These are phyloP conservation scores for Ceraclea dissimilis DNA, from an alignment of 2,888 invertebrate species.

Conservation along the genomic window DNA sequence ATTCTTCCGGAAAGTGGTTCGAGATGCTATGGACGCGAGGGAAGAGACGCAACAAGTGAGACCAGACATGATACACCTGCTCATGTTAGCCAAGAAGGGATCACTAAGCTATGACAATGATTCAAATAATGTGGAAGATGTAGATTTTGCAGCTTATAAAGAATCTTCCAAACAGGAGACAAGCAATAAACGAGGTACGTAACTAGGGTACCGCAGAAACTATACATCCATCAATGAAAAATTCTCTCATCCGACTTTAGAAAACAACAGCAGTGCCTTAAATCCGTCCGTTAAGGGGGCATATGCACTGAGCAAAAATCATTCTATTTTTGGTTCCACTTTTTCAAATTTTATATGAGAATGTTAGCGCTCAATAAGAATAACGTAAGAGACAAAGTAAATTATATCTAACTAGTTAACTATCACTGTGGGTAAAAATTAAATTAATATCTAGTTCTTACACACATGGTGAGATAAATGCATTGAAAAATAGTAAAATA, in stretches of 20 bases:
- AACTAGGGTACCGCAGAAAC: too few species aligned
- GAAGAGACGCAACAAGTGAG: constrained; percentile 7
- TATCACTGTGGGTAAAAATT: too few species aligned
- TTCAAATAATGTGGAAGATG: constrained; percentile 8
- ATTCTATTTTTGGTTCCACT: too few species aligned
- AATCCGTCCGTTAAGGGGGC: too few species aligned
- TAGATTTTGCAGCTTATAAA: constrained; percentile 16
- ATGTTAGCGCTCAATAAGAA: too few species aligned
- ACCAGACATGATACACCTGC: constrained; percentile 23
- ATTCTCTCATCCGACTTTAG: background rate
- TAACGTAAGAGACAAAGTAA: too few species aligned
- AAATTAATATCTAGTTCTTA: too few species aligned
- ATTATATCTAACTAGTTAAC: too few species aligned
- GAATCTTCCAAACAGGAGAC: constrained; percentile 12
- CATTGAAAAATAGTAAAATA: too few species aligned
- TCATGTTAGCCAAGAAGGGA: constrained; percentile 22
- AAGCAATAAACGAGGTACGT: constrained; percentile 18
- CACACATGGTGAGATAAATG: too few species aligned
- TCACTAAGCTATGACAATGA: constrained; percentile 20
- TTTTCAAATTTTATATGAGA: too few species aligned
- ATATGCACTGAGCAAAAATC: too few species aligned
- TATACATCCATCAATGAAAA: background rate
- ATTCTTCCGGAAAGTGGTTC: constrained; percentile 19
- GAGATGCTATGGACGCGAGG: constrained; percentile 15
- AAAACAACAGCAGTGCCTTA: background rate